phyloP scores from a whole-genome alignment of 2,888 invertebrate genomes.

The Alsophila aescularia region DNA sequence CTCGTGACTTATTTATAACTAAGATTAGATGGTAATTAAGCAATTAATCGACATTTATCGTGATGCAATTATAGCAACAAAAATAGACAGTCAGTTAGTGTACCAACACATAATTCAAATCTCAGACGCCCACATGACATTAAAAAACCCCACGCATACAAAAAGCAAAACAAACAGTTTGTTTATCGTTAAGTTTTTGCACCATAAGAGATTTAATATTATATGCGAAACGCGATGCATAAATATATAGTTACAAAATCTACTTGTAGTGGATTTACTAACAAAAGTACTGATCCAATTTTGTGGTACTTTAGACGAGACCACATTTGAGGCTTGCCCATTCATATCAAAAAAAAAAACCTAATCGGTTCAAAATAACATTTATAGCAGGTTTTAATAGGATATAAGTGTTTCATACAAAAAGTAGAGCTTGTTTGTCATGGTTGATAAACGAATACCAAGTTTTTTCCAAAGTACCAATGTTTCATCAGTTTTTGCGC shows the following conservation, averaged over 20 bases:
- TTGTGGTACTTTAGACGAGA: too few relatives aligned
- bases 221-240: constrained; percentile 3
- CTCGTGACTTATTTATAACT: not conserved
- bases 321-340: too few relatives aligned
- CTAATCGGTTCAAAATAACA: too few relatives aligned
- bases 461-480: constrained; percentile 5
- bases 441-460: constrained; percentile 17
- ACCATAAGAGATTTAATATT: constrained; percentile 1
- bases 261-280: too few relatives aligned
- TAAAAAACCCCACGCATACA: constrained; percentile 13
- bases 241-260: not conserved
- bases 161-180: constrained; percentile 24
- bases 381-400: too few relatives aligned
- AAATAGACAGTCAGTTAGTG: not conserved
- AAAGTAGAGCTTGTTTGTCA: not conserved
- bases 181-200: constrained; percentile 25
- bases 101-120: not conserved
- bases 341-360: too few relatives aligned
- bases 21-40: not conserved
- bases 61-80: constrained; percentile 1
- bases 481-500: constrained; percentile 27
- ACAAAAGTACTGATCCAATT: too few relatives aligned
- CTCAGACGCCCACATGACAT: constrained; percentile 23
- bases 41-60: not conserved
- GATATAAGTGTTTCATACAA: not conserved